Evolutionary conservation across 2,113 vertebrate species (phyloP).

Genomic region (Hippotragus niger): DNA sequence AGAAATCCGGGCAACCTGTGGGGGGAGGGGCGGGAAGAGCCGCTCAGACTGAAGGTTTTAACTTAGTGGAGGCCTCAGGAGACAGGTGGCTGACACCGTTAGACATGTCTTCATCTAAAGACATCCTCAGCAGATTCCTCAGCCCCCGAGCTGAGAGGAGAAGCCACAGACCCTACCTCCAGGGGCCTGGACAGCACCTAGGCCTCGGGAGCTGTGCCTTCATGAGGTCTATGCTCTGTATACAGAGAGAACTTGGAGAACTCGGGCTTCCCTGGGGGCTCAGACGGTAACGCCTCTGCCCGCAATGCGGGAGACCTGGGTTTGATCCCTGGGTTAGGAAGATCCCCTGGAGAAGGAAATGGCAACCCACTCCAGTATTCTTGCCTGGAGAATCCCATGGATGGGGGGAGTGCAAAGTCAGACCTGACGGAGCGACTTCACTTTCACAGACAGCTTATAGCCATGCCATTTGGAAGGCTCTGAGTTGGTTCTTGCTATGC

Average conservation of each 20-base stretch:
- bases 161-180: background rate
- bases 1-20: background rate
- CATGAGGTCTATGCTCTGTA: background rate
- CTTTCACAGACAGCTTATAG: background rate
- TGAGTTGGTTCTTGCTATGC: background rate
- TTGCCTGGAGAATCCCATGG: background rate
- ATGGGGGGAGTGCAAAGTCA: background rate
- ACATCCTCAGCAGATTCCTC: background rate
- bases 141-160: background rate
- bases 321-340: background rate
- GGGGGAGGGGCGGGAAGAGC: background rate
- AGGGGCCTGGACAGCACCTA: background rate
- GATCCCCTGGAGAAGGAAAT: background rate
- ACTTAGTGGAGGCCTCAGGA: background rate
- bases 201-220: background rate
- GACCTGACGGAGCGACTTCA: background rate
- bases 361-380: background rate
- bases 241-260: too few species aligned
- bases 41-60: background rate
- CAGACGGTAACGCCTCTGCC: rapidly evolving
- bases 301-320: background rate
- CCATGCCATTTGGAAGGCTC: background rate
- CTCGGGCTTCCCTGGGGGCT: background rate
- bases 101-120: background rate
- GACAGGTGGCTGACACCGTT: background rate